Percentiles rank a stretch among this genome's conserved stretches.
These are phyloP conservation scores for Zaprionus ornatus DNA, from an alignment of 1,140 invertebrate species.

Conservation along the genomic window DNA sequence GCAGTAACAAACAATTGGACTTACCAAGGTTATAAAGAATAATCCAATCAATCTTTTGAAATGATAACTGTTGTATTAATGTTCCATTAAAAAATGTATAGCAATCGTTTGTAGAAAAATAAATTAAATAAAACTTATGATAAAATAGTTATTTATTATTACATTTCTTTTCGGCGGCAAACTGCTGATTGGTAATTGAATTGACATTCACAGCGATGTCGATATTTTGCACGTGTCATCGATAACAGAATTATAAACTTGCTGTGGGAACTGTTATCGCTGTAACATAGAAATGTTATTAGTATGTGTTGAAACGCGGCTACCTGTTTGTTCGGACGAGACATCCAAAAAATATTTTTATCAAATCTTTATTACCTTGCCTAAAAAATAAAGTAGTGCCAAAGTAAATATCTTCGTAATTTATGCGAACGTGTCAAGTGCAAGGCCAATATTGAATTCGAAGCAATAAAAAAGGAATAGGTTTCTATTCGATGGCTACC, in stretches of 20 bases:
- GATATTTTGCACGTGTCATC: not conserved
- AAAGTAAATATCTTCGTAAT: conserved; percentile 1
- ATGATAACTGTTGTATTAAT: too few species aligned
- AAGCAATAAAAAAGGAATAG: conserved; percentile 9
- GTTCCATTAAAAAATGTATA: too few species aligned
- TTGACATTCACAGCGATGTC: not conserved
- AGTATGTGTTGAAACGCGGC: conserved; percentile 8
- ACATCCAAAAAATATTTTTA: conserved; percentile 8
- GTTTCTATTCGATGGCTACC: conserved; percentile 42
- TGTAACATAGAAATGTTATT: not conserved
- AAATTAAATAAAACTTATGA: too few species aligned
- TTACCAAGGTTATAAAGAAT: conserved; percentile 8
- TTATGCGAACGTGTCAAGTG: conserved; percentile 5
- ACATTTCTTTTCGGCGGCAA: too few species aligned
- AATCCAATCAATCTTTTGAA: not conserved
- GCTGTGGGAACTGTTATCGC: not conserved
- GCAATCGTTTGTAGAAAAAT: too few species aligned
- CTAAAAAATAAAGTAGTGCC: conserved; percentile 18
- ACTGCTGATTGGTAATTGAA: too few species aligned
- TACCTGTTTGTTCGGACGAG: conserved; percentile 1
- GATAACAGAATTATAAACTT: not conserved
- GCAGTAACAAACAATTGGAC: not conserved
- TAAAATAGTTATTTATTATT: too few species aligned
- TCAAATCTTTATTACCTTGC: conserved; percentile 6
- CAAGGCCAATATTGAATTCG: not conserved